phyloP scores from a whole-genome alignment of 2,113 vertebrate genomes.

The Halichoeres trimaculatus region DNA sequence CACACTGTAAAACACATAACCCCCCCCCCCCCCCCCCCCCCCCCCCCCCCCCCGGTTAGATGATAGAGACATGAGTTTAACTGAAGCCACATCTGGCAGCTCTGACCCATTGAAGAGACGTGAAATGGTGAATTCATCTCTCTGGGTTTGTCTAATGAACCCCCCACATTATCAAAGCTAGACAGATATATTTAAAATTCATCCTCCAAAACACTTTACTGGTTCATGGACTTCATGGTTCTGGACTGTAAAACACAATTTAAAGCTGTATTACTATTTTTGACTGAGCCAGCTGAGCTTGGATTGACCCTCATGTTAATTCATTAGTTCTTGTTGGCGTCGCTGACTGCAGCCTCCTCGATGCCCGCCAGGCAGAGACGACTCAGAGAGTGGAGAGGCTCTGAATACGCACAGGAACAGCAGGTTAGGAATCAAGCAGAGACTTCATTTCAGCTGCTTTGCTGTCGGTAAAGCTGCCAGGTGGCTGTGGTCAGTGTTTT shows the following conservation, averaged over 20 bases:
- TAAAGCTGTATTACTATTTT: constrained; percentile 36
- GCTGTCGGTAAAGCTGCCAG: constrained; percentile 4
- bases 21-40: too few species aligned
- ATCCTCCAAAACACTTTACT: constrained; percentile 46
- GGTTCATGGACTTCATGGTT: constrained; percentile 21
- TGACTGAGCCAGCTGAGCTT: constrained; percentile 52
- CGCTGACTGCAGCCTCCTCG: constrained; percentile 4
- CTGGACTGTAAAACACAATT: constrained; percentile 29
- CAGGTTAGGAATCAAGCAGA: background rate
- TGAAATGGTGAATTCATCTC: constrained; percentile 19
- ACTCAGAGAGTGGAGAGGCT: background rate
- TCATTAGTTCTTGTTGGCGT: constrained; percentile 33
- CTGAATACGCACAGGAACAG: background rate
- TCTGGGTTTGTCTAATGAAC: constrained; percentile 6
- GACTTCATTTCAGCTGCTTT: background rate
- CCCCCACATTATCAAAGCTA: constrained; percentile 19
- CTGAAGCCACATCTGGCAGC: too few species aligned
- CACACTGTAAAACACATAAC: too few species aligned
- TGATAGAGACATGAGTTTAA: too few species aligned
- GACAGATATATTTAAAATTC: constrained; percentile 36
- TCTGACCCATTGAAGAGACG: background rate
- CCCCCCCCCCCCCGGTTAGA: too few species aligned
- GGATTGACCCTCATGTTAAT: constrained; percentile 51
- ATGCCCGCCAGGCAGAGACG: background rate
- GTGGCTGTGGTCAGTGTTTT: constrained; percentile 31